Base-by-base conservation (phyloP, 2,888 invertebrate species). In the Saturnia japonica region DNA sequence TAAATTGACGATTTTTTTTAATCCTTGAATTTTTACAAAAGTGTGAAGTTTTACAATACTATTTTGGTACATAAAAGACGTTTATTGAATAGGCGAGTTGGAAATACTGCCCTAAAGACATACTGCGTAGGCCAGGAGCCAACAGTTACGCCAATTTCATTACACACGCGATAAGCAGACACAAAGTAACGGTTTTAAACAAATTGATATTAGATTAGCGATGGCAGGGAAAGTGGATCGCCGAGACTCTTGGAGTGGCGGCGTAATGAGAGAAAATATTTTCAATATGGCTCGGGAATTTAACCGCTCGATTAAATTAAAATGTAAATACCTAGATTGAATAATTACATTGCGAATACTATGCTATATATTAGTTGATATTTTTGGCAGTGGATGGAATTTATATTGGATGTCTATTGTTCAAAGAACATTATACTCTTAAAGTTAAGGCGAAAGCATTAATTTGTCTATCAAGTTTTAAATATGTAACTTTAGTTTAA, bases 121-220 rank as follows among this genome's bases (percentile, higher is more conserved):
- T 28, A 72, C 47, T 25, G 64, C 71, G 76, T 80, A 76, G 71
- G 70, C 74, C 75, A 71, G 78, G 68, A 73, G 75, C 54, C 28
- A 74, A 72, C 78, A 78, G 80, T 80, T 80, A 79, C 74, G 74
- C 66, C 73, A 70, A 71, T 73, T 76, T 74, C 77, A 80, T 82
- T 81, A 81, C 78, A 76, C 68, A 74, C 75, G 71, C 79, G 76
- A 80, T 82, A 82, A 80, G 76, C 77, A 69, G 40, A 14, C 40
- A 64, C 76, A 77, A 79, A 80, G 79, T 84, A 84, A 80, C 80
- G 78, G 80, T 78, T 74, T 51, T 64, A 47, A 68, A 68, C 19
- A 62, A 71, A 71, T 71, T 68, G 71, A 68, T 71, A 71, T 71
- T 68, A 51, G 68, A 71, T 71, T 64, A 62, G 60, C 25, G 64